These are phyloP conservation scores for Daphoenositta chrysoptera DNA, from an alignment of 2,113 vertebrate species.

Conservation along the genomic window DNA sequence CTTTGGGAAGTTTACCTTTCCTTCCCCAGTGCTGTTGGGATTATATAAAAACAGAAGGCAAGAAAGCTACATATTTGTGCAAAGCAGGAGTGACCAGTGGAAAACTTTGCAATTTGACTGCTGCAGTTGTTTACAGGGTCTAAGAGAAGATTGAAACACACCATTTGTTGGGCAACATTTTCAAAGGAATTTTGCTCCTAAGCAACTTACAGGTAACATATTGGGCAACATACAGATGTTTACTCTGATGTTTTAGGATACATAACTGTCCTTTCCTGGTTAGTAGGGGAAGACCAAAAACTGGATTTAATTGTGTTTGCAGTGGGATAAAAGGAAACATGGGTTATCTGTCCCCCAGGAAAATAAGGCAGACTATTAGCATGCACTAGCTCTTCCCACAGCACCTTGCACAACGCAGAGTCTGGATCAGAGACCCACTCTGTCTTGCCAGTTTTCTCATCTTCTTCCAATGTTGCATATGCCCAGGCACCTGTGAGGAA, in stretches of 20 bases:
- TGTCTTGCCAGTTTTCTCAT: neutral
- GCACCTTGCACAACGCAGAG: neutral
- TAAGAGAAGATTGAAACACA: neutral
- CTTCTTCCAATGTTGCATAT: neutral
- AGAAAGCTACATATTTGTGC: neutral
- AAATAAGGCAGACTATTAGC: neutral
- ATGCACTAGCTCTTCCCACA: neutral
- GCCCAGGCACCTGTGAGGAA: neutral
- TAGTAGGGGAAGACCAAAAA: neutral
- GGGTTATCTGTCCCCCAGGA: neutral
- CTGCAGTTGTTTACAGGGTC: neutral
- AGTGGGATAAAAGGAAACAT: neutral
- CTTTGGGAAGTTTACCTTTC: neutral
- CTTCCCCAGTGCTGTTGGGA: neutral
- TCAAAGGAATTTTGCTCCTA: neutral
- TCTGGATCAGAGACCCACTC: neutral
- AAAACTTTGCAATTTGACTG: neutral
- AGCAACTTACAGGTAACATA: neutral
- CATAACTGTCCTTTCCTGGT: fast-evolving
- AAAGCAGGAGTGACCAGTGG: neutral
- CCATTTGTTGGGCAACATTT: neutral
- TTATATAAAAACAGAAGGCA: neutral
- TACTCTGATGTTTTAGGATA: neutral
- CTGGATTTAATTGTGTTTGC: neutral
- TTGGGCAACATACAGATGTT: neutral